These are phyloP conservation scores for Leucania comma DNA, from an alignment of 2,888 invertebrate species.

Conservation along the genomic window DNA sequence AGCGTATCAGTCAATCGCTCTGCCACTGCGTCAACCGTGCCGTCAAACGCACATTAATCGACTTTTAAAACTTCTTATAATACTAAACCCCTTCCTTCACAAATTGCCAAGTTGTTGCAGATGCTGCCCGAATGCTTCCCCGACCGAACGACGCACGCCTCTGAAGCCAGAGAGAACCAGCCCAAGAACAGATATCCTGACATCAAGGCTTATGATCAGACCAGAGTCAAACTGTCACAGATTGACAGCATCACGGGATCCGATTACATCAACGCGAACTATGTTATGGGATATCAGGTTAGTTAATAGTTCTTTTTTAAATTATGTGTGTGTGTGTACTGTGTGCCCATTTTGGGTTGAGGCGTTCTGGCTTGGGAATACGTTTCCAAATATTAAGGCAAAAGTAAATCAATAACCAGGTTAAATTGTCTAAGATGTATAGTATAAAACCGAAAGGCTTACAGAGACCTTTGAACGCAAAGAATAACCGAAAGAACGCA, in stretches of 20 bases:
- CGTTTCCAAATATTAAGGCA: too few species aligned
- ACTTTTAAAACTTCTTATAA: conserved; percentile 1
- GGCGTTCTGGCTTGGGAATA: too few species aligned
- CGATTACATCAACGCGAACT: conserved; percentile 98
- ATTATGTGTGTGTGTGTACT: too few species aligned
- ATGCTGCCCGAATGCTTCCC: conserved; percentile 96
- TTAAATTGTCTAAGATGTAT: too few species aligned
- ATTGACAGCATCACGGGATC: conserved; percentile 95
- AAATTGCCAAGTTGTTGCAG: conserved; percentile 82
- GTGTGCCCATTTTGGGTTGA: too few species aligned
- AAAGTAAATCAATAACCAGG: too few species aligned
- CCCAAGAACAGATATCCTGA: conserved; percentile 98
- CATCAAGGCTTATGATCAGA: conserved; percentile 98
- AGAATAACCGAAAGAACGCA: too few species aligned
- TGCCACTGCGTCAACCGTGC: too few species aligned
- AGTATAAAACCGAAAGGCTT: too few species aligned
- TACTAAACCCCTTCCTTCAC: conserved; percentile 39
- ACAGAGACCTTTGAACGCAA: too few species aligned
- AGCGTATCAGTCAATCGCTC: too few species aligned
- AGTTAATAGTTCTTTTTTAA: conserved; percentile 31
- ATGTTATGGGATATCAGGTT: conserved; percentile 96
- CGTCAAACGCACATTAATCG: too few species aligned
- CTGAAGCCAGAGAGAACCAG: conserved; percentile 96
- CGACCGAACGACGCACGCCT: conserved; percentile 96
- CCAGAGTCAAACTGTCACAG: conserved; percentile 95